phyloP scores from a whole-genome alignment of 1,140 invertebrate species.

The Araneus ventricosus region DNA sequence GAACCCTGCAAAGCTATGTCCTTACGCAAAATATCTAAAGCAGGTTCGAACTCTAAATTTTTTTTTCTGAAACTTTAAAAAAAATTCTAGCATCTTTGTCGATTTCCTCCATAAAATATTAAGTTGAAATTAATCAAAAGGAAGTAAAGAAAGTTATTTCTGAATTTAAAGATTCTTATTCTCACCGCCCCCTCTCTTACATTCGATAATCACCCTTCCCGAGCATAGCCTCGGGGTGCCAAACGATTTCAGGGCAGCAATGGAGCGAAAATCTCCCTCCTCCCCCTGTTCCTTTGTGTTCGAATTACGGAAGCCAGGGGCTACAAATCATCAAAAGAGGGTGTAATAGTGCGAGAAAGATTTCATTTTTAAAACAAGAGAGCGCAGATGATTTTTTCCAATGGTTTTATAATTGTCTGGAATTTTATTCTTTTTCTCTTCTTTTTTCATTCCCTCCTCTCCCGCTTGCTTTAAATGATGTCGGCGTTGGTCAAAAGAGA shows the following conservation, averaged over 20 bases:
- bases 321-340: constrained; percentile 66
- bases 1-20: too few species aligned
- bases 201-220: constrained; percentile 13
- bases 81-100: too few species aligned
- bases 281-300: constrained; percentile 27
- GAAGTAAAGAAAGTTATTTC: not conserved
- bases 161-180: not conserved
- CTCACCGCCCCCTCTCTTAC: not conserved
- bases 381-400: constrained; percentile 27
- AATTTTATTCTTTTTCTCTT: not conserved
- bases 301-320: constrained; percentile 45
- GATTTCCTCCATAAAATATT: too few species aligned
- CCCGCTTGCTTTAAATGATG: not conserved
- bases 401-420: constrained; percentile 53
- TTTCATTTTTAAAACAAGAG: constrained; percentile 48
- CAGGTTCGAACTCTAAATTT: too few species aligned
- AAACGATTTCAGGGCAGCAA: constrained; percentile 37
- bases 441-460: not conserved
- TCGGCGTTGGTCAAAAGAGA: constrained; percentile 55
- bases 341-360: constrained; percentile 34
- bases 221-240: constrained; percentile 14
- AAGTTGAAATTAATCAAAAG: too few species aligned
- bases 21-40: too few species aligned
- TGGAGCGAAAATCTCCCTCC: constrained; percentile 24
- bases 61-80: too few species aligned